phyloP scores from a whole-genome alignment of 1,140 invertebrate genomes.

The Elysia chlorotica region DNA sequence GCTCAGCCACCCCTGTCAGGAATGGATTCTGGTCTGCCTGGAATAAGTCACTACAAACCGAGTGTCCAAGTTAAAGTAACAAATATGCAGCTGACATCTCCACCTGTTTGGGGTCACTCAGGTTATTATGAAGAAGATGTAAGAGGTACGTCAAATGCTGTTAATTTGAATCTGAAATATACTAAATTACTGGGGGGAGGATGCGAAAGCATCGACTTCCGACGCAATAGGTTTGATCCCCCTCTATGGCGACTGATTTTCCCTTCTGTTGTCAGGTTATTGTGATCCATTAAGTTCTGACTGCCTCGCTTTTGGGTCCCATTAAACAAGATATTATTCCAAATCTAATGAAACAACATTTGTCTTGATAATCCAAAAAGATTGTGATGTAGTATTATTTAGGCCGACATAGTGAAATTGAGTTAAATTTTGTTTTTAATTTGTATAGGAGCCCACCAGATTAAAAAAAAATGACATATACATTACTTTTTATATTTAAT shows the following conservation, averaged over 20 bases:
- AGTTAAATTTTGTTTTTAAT: neutral
- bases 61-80: slow-evolving; percentile 59
- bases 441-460: neutral
- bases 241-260: too few relatives aligned
- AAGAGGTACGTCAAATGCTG: too few relatives aligned
- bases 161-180: too few relatives aligned
- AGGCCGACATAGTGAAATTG: neutral
- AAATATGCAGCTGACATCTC: slow-evolving; percentile 54
- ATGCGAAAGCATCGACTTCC: too few relatives aligned
- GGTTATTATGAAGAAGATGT: slow-evolving; percentile 45
- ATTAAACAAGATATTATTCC: too few relatives aligned
- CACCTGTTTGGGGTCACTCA: slow-evolving; percentile 39
- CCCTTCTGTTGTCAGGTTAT: too few relatives aligned
- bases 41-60: slow-evolving; percentile 46
- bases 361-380: too few relatives aligned
- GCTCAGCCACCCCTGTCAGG: slow-evolving; percentile 30
- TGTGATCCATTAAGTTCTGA: too few relatives aligned
- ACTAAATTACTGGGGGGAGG: too few relatives aligned
- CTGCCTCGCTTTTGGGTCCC: too few relatives aligned
- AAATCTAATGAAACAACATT: too few relatives aligned
- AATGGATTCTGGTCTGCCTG: slow-evolving; percentile 48
- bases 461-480: neutral
- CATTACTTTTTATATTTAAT: neutral
- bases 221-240: too few relatives aligned
- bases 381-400: neutral